A percentile compares a stretch with the other conserved stretches of the same genome.
phyloP scores from a whole-genome alignment of 2,113 vertebrate genomes.

The Bos javanicus region DNA sequence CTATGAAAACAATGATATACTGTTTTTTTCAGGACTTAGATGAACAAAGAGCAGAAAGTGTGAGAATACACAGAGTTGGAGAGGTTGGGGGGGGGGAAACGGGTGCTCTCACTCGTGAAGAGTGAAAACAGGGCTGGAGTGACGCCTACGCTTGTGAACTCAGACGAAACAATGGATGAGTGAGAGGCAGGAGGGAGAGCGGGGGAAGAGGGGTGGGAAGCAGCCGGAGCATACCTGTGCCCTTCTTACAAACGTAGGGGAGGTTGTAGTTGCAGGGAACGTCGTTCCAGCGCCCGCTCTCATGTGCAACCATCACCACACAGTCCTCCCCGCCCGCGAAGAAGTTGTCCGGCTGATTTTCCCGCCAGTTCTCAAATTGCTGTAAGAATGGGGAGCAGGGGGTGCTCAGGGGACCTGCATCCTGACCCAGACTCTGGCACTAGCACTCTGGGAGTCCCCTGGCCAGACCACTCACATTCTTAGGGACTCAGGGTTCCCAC shows the following conservation, averaged over 20 bases:
- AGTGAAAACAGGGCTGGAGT: background rate
- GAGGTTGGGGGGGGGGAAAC: background rate
- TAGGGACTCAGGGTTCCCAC: background rate
- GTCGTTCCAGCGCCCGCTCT: slow-evolving; percentile 96
- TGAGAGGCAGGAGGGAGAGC: background rate
- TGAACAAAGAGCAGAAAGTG: background rate
- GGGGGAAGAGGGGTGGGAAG: fast-evolving
- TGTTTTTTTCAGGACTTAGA: background rate
- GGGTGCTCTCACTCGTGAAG: background rate
- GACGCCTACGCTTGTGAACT: background rate
- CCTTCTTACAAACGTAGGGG: slow-evolving; percentile 98
- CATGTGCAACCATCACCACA: slow-evolving; percentile 95
- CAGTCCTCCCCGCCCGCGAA: slow-evolving; percentile 97
- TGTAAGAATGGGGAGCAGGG: slow-evolving; percentile 56
- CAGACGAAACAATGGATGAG: background rate
- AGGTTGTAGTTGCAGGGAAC: slow-evolving; percentile 99
- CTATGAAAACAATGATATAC: background rate
- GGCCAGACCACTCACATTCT: background rate
- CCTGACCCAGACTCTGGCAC: background rate
- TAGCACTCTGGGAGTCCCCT: background rate
- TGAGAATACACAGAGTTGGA: background rate
- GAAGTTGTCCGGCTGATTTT: slow-evolving; percentile 98
- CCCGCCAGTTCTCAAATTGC: slow-evolving; percentile 99
- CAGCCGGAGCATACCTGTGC: slow-evolving; percentile 86
- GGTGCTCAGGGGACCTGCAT: background rate